Evolutionary conservation across 1,140 invertebrate species (phyloP), one percentile per base, ranked within the genome.

Genomic region (Anastatus disparis): DNA sequence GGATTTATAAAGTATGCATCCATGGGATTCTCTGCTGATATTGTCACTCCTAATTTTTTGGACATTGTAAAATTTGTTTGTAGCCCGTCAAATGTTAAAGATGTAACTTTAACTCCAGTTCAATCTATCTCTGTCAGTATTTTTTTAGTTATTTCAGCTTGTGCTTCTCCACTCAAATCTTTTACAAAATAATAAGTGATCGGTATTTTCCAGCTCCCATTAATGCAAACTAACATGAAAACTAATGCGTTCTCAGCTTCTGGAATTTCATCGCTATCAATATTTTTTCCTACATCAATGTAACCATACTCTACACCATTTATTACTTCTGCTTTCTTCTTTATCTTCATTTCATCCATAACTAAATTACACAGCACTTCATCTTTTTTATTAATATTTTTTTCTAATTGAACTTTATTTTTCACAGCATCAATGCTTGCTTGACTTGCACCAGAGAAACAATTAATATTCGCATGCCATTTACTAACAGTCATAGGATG

Each of bases 381-480:
- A 44, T 44, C 50, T 42, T n/a, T n/a, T n/a, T n/a, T n/a, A n/a
- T n/a, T n/a, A n/a, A n/a, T n/a, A n/a, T n/a, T n/a, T n/a, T n/a
- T n/a, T n/a, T n/a, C n/a, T n/a, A n/a, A n/a, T n/a, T n/a, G n/a
- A n/a, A n/a, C n/a, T n/a, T 52, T 48, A 7, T 20, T 4, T 52
- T 65, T 52, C 13, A 65, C 3, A 13, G 27, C 26, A n/a, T 27
- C 9, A 29, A 65, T 31, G n/a, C 22, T 22, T 3, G 9, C 46
- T 52, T 50, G 20, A 15, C 9, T 65, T n/a, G 52, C 17, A 35
- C 62, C 62, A 10, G 62, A 24, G 7, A 10, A 6, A 15, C 22
- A 44, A 13, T 65, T 15, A 27, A 52, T 50, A 29, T 52, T 35
- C 22, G 6, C 10, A 20, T 65, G 52, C 62, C 62, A 65, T n/a